Base-by-base conservation (phyloP, 2,113 vertebrate genomes). In the Bos indicus region DNA sequence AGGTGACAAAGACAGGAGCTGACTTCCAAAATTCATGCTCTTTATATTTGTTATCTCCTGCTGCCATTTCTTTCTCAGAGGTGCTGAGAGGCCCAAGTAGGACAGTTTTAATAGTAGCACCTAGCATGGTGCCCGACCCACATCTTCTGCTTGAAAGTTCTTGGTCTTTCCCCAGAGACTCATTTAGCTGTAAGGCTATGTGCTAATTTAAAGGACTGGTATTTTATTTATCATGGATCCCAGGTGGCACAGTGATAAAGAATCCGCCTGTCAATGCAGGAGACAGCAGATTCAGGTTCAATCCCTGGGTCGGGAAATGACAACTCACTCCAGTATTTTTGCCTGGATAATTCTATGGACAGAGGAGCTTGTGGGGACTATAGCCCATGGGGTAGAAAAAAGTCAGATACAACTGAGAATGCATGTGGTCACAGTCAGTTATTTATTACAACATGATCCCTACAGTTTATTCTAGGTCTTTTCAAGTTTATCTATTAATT, bases 391-490 rank as follows among this genome's bases (percentile, higher is more conserved):
- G 23, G 23, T 26, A 25, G 71, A 14, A 26, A 77, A 77, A 43
- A 43, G 71, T 43, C 71, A 43, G 12, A 77, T 77, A 77, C 40
- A 43, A 43, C 40, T 26, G 21, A 26, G 71, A 77, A 77, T 26
- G 23, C 40, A 43, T 15, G 40, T 43, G 40, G 23, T 43, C 71
- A 77, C 71, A 77, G 40, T 77, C 40, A 77, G 2, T 77, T 77
- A 77, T 77, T 59, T 91, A 57, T 92, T 59, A 85, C 9, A 25
- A 6, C 21, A 62, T 59, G 57, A 64, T 82, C 5, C 5, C 77
- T 94, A 19, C 43, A 92, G 52, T 94, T 92, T 62, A 89, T 77
- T 87, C 86, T 67, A 84, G 54, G n/a, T 57, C 67, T 85, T 97
- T 91, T 77, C 60, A 91, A 67, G 28, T 94, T 96, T 87, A 86